Evolutionary conservation across 53 echinoderm and acorn worm genomes (phyloP), one percentile per base, ranked within the genome.

Genomic region (Hippasteria phrygiana): DNA sequence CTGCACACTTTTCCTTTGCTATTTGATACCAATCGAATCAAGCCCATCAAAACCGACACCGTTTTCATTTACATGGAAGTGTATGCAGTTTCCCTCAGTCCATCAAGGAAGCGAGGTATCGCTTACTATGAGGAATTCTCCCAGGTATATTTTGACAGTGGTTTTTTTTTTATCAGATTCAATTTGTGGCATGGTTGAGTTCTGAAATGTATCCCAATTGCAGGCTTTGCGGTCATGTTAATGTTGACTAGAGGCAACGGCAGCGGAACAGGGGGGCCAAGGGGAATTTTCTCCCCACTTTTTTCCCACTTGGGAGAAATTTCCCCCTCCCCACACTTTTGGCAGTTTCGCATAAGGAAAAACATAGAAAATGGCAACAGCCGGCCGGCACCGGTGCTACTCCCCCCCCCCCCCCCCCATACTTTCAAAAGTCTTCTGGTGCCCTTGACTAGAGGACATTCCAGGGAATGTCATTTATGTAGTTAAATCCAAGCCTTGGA

Each of bases 11-110:
- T 71, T 64, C 20, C 70, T 38, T 9, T 38, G 78, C 70, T 36
- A 85, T 34, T 36, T 5, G 85, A 85, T 53, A 85, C 85, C 85
- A 71, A 85, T 71, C 37, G 71, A 85, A 85, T 85, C 85, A 85
- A 53, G 26, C 34, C 53, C 63, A 71, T 85, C 53, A 85, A 85
- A 85, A 85, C 85, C 70, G 37, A 35, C 47, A 4, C 0, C 37
- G 85, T 69, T 83, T 83, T 43, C 66, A 20, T 43, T 83, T 66
- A 66, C 83, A 79, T 17, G 11, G 62, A 27, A 37, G 35, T 56
- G 62, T 39, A 11, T 62, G 38, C 34, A 54, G 38, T 79, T 79
- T 62, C 79, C 34, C 10, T 29, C 34, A 31, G 40, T 82, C 66
- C 42, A 63, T 37, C 41, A 48, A 75, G 50, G 29, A 29, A 48